phyloP scores from a whole-genome alignment of 2,113 vertebrate species.

The Neolamprologus fasciatus region DNA sequence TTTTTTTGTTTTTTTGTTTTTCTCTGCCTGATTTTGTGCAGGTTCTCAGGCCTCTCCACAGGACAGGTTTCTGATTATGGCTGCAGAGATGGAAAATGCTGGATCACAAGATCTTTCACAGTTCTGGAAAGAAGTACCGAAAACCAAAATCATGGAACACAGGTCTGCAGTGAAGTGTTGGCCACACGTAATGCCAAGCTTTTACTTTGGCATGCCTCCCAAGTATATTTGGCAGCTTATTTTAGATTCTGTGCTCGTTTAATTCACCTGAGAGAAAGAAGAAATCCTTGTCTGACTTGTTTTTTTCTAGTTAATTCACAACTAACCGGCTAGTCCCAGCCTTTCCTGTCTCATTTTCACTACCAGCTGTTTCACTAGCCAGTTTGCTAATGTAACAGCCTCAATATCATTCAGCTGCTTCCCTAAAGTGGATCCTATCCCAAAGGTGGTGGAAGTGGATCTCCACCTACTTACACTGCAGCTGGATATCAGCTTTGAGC shows the following conservation, averaged over 20 bases:
- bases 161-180: constrained; percentile 66
- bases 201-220: neutral
- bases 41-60: constrained; percentile 87
- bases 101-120: constrained; percentile 79
- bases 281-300: neutral
- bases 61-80: constrained; percentile 95
- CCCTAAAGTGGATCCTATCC: neutral
- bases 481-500: neutral
- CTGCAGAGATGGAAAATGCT: constrained; percentile 90
- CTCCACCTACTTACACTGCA: neutral
- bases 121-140: constrained; percentile 94
- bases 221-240: neutral
- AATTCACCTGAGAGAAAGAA: neutral
- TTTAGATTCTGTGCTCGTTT: neutral
- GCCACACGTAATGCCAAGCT: neutral
- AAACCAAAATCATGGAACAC: constrained; percentile 88
- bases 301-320: neutral
- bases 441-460: neutral
- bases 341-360: neutral
- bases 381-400: neutral
- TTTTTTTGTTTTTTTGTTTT: neutral
- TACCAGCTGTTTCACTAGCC: neutral
- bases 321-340: neutral
- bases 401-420: neutral
- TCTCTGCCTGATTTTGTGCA: constrained; percentile 26